Evolutionary conservation across 2,888 invertebrate genomes (phyloP).

Genomic region (Penaeus monodon): DNA sequence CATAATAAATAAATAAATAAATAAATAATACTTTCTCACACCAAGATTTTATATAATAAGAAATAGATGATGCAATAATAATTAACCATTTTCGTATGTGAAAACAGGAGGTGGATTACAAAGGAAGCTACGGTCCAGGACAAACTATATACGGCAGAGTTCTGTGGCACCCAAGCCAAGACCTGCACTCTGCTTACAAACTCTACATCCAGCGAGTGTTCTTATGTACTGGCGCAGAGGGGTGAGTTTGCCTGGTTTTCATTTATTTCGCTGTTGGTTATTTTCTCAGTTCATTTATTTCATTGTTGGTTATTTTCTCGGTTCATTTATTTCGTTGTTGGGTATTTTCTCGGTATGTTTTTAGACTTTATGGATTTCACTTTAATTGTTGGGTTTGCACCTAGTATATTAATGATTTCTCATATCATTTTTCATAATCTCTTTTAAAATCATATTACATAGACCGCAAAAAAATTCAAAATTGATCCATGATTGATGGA

Average conservation of each 20-base stretch:
- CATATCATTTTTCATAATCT: too few relatives aligned
- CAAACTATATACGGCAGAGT: slow-evolving; percentile 70
- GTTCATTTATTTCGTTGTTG: neutral
- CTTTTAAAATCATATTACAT: too few relatives aligned
- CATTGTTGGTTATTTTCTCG: neutral
- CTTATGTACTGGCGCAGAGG: slow-evolving; percentile 70
- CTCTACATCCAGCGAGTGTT: slow-evolving; percentile 70
- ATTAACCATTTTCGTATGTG: neutral
- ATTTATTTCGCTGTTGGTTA: neutral
- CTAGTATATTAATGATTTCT: too few relatives aligned
- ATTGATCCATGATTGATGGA: too few relatives aligned
- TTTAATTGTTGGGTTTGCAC: too few relatives aligned
- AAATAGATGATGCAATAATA: too few relatives aligned
- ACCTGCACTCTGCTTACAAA: slow-evolving; percentile 69
- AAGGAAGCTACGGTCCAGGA: slow-evolving; percentile 67
- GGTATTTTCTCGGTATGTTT: neutral
- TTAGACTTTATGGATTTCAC: neutral
- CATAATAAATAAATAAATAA: too few relatives aligned
- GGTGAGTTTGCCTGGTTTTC: slow-evolving; percentile 54
- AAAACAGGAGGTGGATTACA: slow-evolving; percentile 68
- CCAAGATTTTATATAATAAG: too few relatives aligned
- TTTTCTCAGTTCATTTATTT: neutral
- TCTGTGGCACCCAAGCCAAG: slow-evolving; percentile 70
- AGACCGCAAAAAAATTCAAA: too few relatives aligned
- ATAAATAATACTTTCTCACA: too few relatives aligned